Base-by-base conservation (phyloP, 2,113 vertebrate species). In the Uria lomvia region DNA sequence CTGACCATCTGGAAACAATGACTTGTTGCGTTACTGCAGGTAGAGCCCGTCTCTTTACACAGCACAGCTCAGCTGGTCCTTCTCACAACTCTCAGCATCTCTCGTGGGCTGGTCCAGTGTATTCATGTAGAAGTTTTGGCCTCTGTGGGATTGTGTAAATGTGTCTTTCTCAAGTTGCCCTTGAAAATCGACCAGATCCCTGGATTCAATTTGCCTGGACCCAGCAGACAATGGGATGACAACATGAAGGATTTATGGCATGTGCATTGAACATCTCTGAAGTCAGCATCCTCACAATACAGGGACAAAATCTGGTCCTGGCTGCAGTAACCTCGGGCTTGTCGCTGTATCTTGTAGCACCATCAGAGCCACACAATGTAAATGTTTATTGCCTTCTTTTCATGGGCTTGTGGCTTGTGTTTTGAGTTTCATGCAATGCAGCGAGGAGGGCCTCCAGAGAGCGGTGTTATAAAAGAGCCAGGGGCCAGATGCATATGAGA, bases 201-300 rank as follows among this genome's bases (percentile, higher is more conserved):
- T 92, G 81, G 23, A 76, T 86, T 63, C 50, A 83, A 66, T 94
- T 97, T 95, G 74, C 89, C 38, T 7, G 29, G 65, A 76, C n/a
- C 32, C 40, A 70, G 67, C 30, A 95, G 74, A 94, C 92, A 95
- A 86, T 95, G 75, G 81, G 70, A 93, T 87, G 84, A 87, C 70
- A 94, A 49, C 38, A 58, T 22, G 65, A 78, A 73, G 81, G 86
- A 55, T 92, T 73, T 91, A n/a, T 50, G 71, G 68, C 89, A 34
- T 81, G 38, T 38, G 59, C 42, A 29, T 43, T 70, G 11, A 21
- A 4, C 4, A 1, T 45, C 84, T 85, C 52, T 38, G 66, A 38
- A 74, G 70, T 75, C 80, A 53, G 19, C 43, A 68, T 65, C 70
- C 81, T 68, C 90, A 62, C 75, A 79, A 58, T 8, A 42, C 22